Conservation (phyloP, 1,140 invertebrate species). For the Drosophila nebulosa region DNA sequence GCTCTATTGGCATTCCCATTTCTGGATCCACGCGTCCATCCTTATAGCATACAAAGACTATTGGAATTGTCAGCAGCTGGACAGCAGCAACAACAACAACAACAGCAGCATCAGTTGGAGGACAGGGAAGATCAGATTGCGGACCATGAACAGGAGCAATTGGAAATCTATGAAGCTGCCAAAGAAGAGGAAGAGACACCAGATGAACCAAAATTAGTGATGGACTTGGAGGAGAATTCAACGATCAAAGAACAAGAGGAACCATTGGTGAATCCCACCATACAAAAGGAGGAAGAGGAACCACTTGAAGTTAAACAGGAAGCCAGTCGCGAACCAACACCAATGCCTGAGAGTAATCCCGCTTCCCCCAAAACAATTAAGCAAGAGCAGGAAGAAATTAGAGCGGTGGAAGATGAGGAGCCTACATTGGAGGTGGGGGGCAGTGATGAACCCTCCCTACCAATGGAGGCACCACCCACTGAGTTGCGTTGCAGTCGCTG, state of each 20-base stretch:
- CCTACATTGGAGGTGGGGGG: not conserved
- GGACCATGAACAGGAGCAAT: conserved; percentile 11
- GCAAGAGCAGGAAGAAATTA: conserved; percentile 39
- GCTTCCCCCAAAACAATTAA: conserved; percentile 42
- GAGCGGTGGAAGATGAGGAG: conserved; percentile 13
- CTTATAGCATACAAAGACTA: conserved; percentile 73
- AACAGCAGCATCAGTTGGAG: conserved; percentile 23
- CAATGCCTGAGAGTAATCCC: conserved; percentile 9
- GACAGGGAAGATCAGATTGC: conserved; percentile 28
- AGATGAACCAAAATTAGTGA: conserved; percentile 84
- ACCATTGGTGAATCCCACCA: not conserved
- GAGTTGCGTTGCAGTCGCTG: conserved; percentile 84
- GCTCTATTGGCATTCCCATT: conserved; percentile 83
- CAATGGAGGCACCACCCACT: conserved; percentile 39
- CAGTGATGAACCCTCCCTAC: not conserved
- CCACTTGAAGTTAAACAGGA: conserved; percentile 39
- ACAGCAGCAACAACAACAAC: conserved; percentile 39
- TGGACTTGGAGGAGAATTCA: conserved; percentile 84
- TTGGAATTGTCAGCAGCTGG: conserved; percentile 73
- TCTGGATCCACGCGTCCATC: conserved; percentile 69
- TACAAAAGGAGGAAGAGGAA: not conserved
- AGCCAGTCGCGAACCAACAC: conserved; percentile 35
- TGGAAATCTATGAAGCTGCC: conserved; percentile 14
- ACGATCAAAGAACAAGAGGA: conserved; percentile 16
- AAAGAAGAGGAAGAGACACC: conserved; percentile 82